These are phyloP conservation scores for Alfaro cultratus DNA, from an alignment of 2,797 vertebrate genomes.

Conservation along the genomic window DNA sequence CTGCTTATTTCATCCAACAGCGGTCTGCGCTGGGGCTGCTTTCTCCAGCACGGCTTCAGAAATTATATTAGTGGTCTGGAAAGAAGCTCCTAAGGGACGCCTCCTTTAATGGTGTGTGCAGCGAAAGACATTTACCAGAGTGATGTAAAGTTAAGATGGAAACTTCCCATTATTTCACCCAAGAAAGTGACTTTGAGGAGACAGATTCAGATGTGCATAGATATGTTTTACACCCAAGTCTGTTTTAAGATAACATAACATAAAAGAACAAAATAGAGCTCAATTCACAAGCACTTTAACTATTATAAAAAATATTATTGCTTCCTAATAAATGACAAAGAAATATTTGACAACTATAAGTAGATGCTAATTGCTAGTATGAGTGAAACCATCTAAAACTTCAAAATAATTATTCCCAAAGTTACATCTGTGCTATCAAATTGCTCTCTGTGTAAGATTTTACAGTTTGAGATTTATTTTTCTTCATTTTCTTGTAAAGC, in stretches of 20 bases:
- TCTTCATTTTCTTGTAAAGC: background rate
- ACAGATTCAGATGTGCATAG: slow-evolving; percentile 37
- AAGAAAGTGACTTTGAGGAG: slow-evolving; percentile 59
- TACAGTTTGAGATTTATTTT: background rate
- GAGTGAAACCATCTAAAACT: background rate
- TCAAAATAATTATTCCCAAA: background rate
- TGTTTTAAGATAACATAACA: background rate
- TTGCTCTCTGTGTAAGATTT: background rate
- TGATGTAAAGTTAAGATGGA: slow-evolving; percentile 68
- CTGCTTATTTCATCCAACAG: slow-evolving; percentile 54
- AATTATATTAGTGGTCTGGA: slow-evolving; percentile 76
- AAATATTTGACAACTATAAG: background rate
- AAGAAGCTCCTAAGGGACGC: slow-evolving; percentile 72
- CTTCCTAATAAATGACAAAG: background rate
- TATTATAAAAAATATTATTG: background rate
- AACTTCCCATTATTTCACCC: slow-evolving; percentile 64
- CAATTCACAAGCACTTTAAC: background rate
- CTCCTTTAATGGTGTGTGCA: slow-evolving; percentile 54
- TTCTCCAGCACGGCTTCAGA: slow-evolving; percentile 63
- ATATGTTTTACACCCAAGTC: slow-evolving; percentile 30
- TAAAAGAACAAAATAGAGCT: background rate
- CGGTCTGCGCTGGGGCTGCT: slow-evolving; percentile 47
- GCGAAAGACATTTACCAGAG: slow-evolving; percentile 67
- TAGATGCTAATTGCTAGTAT: background rate
- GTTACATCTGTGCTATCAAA: background rate